These are phyloP conservation scores for Porphyrio hochstetteri DNA, from an alignment of 2,113 vertebrate species.

Conservation along the genomic window DNA sequence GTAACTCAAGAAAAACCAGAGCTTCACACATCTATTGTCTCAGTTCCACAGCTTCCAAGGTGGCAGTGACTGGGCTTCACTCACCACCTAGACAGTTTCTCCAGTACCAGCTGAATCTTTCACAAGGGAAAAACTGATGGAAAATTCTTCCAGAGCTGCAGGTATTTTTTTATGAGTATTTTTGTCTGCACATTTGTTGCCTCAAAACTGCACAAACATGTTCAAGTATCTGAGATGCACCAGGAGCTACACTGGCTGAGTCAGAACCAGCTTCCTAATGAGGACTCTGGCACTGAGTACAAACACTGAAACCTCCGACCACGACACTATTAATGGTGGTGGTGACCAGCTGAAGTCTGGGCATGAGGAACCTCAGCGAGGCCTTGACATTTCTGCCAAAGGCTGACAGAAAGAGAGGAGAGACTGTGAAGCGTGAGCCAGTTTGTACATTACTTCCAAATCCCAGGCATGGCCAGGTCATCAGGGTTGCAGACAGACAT, in stretches of 20 bases:
- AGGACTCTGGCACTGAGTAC: neutral
- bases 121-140: neutral
- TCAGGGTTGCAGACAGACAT: neutral
- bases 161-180: neutral
- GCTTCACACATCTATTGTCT: neutral
- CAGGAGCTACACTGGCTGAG: neutral
- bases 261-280: slow-evolving; percentile 15
- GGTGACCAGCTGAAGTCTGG: neutral
- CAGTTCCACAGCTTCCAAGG: neutral
- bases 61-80: neutral
- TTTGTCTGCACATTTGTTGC: neutral
- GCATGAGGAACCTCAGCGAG: neutral
- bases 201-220: neutral
- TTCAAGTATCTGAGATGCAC: neutral
- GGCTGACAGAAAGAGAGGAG: neutral
- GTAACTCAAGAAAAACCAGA: neutral
- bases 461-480: neutral
- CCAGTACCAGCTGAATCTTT: neutral
- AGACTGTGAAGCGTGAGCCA: neutral
- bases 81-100: neutral
- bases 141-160: neutral
- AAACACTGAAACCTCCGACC: neutral
- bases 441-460: neutral
- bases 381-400: neutral
- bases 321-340: neutral